Evolutionary conservation across 2,797 vertebrate genomes (phyloP).

Genomic region (Etheostoma perlongum): DNA sequence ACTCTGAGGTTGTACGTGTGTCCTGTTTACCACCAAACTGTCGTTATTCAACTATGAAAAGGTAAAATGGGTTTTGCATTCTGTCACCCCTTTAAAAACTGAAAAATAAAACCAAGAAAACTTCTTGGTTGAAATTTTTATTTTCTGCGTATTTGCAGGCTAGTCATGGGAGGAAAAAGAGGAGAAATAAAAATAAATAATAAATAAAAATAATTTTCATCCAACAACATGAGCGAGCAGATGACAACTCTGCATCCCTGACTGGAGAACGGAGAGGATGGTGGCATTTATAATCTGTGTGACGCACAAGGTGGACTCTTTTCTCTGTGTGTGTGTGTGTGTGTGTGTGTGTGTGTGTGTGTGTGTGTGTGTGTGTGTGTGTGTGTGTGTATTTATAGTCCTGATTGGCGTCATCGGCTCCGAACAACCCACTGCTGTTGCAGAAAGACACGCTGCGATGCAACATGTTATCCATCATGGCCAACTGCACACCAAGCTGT

Average conservation of each 20-base stretch:
- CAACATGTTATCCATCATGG: conserved; percentile 64
- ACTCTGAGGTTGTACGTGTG: no score
- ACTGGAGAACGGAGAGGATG: conserved; percentile 18
- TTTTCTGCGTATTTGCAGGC: no score
- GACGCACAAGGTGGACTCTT: conserved; percentile 57
- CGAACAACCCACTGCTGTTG: conserved; percentile 43
- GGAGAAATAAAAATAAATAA: not conserved
- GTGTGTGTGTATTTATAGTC: conserved; percentile 52
- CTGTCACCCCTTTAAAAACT: not conserved
- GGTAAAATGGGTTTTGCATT: no score
- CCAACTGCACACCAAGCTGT: conserved; percentile 26
- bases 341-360: conserved; percentile 23
- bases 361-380: conserved; percentile 25
- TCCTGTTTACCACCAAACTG: no score
- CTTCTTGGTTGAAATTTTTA: no score
- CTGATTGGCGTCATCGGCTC: conserved; percentile 59
- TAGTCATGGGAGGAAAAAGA: not conserved
- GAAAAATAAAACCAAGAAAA: no score
- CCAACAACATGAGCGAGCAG: not conserved
- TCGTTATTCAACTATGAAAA: no score
- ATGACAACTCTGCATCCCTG: not conserved
- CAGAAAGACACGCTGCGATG: conserved; percentile 57
- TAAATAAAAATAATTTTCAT: not conserved
- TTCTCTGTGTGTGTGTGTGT: conserved; percentile 6
- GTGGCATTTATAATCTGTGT: conserved; percentile 53